Percentiles rank a stretch among this genome's conserved stretches.
phyloP scores from a whole-genome alignment of 2,888 invertebrate species.

The Monochamus alternatus region DNA sequence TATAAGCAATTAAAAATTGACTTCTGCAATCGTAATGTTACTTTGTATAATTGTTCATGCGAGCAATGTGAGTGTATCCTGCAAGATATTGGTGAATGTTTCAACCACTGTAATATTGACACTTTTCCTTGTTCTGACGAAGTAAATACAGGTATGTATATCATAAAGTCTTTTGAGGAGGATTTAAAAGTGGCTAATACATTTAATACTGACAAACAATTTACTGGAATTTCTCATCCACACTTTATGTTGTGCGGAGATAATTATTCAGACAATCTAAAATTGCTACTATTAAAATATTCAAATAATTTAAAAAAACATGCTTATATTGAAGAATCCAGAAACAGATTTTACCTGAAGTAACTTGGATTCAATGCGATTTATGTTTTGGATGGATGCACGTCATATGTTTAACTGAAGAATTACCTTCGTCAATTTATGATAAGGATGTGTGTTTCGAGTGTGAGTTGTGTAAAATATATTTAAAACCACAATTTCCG shows the following conservation, averaged over 20 bases:
- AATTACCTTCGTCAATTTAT: background rate
- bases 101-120: no score
- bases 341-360: background rate
- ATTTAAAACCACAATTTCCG: background rate
- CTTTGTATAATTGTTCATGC: background rate
- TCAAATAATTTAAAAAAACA: constrained; percentile 11
- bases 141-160: background rate
- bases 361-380: constrained; percentile 20
- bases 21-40: background rate
- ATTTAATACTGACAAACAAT: background rate
- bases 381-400: constrained; percentile 25
- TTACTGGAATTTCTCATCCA: background rate
- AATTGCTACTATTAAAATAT: background rate
- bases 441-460: background rate
- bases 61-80: no score
- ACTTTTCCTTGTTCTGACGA: background rate
- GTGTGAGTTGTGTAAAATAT: background rate
- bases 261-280: background rate
- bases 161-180: background rate
- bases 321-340: constrained; percentile 20
- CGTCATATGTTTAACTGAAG: constrained; percentile 4
- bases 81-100: background rate
- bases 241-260: background rate
- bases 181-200: background rate
- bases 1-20: background rate